Base-by-base conservation (phyloP, 2,888 invertebrate species). In the Phyllotreta cruciferae region DNA sequence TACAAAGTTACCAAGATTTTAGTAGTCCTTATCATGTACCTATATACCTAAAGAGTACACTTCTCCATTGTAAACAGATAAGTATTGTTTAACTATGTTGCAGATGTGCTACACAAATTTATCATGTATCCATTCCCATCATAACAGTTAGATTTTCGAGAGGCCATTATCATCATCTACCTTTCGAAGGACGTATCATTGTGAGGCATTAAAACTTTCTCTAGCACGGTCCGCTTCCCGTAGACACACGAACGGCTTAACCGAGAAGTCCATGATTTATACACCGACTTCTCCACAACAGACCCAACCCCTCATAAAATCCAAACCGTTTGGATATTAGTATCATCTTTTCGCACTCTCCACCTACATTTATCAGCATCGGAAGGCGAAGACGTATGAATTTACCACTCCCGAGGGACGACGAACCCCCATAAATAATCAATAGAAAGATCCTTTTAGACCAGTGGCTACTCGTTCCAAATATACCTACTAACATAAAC, bases 331-430 rank as follows among this genome's bases (percentile, higher is more conserved):
- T 60, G 66, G 73, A 71, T 73, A 75, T 77, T 76, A 76, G 74
- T 76, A 75, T 77, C 76, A 75, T 77, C 77, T 77, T 77, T 74
- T 75, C 73, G 68, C 74, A 70, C 70, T 73, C 72, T 65, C 70
- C 69, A 61, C 63, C 70, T 66, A 71, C 70, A 71, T 71, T 71
- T 73, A 71, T 73, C 71, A 70, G 63, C 56, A 56, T 67, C 55
- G 60, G 71, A 68, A 69, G 71, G 69, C 71, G 71, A 73, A 72
- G 72, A 75, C 71, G 73, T 72, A 75, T 74, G 75, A 75, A 77
- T 75, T 75, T 76, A 77, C 73, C 70, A 72, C 73, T 71, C 75
- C 68, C 74, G 42, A 45, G 75, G 72, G 75, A 74, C 70, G 70
- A 66, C 68, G 64, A 66, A 69, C 66, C 70, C 75, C 73, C 76